Evolutionary conservation across 2,888 invertebrate genomes (phyloP), one percentile per base, ranked within the genome.

Genomic region (Drosophila leonis): DNA sequence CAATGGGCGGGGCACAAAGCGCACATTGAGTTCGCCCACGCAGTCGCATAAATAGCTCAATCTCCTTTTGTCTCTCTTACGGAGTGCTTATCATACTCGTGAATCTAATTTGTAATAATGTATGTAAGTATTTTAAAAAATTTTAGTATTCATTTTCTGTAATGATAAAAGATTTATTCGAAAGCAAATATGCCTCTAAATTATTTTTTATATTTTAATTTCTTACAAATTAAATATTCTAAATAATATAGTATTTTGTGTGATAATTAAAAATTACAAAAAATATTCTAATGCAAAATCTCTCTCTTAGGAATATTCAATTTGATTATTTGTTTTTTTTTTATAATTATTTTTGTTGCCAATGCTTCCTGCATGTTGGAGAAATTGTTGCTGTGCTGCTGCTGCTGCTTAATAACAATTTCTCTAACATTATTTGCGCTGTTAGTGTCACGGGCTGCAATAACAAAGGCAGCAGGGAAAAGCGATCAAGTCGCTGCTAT

Each of bases 401-500:
- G 13, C 13, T 37, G 15, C 15, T 8, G 18, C 20, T 42, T 20
- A 59, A 54, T 24, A 62, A 27, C 29, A 70, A 54, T 62, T 62
- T 62, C 48, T 61, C 41, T 37, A 64, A 67, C 56, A 49, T 65
- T 55, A 62, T 59, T 65, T 56, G 52, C 35, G 56, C 64, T 65
- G 59, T 41, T 10, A 31, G 42, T 59, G 74, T 71, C 65, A 52
- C 29, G 51, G 52, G 35, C 39, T 42, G 64, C 37, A 65, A 77
- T 62, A 63, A 78, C 67, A 75, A 78, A 60, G 56, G 55, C 74
- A 59, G 46, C 33, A 42, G 62, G 56, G 65, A 55, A 49, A 73
- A 24, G 61, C 57, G 62, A 27, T 48, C 78, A 86, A 74, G 65
- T 70, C 71, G 56, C 63, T 56, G 65, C 60, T 65, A 66, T 77